Base-by-base conservation (phyloP, 2,797 vertebrate genomes). In the Schizopygopsis pylzovi region DNA sequence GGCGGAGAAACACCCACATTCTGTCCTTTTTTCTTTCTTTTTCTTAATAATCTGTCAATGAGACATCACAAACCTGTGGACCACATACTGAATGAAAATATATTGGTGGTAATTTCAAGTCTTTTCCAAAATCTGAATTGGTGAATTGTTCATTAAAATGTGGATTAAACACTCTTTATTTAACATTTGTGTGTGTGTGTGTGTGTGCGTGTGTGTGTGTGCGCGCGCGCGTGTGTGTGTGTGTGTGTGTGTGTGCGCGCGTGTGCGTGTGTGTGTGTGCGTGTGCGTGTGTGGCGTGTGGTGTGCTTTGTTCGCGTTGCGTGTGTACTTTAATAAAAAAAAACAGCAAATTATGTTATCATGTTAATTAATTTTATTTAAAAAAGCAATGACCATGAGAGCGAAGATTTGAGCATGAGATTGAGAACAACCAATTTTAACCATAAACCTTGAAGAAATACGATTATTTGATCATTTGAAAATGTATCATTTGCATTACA, bases 1-100 rank as follows among this genome's bases (percentile, higher is more conserved):
- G 92, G 93, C 92, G 90, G 91, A 92, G 91, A 89, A 90, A 90
- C 91, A 68, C 90, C 85, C 89, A 82, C 83, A 52, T 65, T 86
- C 65, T 54, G 72, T 67, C 75, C 49, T 56, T 72, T 84, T 59
- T 78, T 61, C 28, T 33, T 13, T 28, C 41, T 22, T 8, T 22
- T 22, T 70, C 0, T 18, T 20, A 7, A 20, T 67, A 28, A 63
- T 28, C 4, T 65, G 78, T 67, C 56, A 81, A 61, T 77, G 15
- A 88, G 87, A 67, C n/a, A 81, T 6, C 63, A 81, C 49, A 82
- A 85, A 54, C n/a, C 12, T 56, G 41, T 43, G 41, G 41, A 43
- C 20, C 39, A 80, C 28, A 72, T 65, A 85, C 70, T n/a, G 37
- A 67, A 49, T 75, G 25, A 68, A 85, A 85, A 87, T 87, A 28